These are phyloP conservation scores for Neodiprion fabricii DNA, from an alignment of 1,140 invertebrate species.

Conservation along the genomic window DNA sequence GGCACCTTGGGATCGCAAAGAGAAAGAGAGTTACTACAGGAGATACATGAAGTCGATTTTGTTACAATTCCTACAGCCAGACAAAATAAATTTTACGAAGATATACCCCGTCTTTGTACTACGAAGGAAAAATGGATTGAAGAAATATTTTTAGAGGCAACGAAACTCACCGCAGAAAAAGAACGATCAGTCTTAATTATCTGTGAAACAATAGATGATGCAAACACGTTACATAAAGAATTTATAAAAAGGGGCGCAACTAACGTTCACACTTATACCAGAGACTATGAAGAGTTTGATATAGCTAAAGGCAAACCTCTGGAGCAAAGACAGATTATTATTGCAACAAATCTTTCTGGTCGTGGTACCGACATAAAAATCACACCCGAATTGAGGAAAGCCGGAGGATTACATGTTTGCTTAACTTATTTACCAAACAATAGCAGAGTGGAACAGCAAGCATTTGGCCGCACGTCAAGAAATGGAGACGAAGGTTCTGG, in stretches of 20 bases:
- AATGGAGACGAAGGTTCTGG: conserved; percentile 44
- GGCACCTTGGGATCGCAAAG: conserved; percentile 47
- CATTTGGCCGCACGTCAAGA: conserved; percentile 49
- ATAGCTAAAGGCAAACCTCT: conserved; percentile 22
- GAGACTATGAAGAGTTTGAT: conserved; percentile 32
- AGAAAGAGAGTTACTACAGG: conserved; percentile 38
- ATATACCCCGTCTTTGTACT: conserved; percentile 28
- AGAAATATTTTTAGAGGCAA: neutral
- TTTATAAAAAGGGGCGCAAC: conserved; percentile 18
- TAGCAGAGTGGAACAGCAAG: conserved; percentile 49
- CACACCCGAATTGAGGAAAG: conserved; percentile 32
- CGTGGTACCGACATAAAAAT: conserved; percentile 54
- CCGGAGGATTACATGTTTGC: conserved; percentile 52
- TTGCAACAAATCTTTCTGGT: conserved; percentile 57
- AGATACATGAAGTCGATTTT: conserved; percentile 42
- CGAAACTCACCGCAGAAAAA: conserved; percentile 18
- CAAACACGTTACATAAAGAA: conserved; percentile 22
- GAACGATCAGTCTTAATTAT: conserved; percentile 42
- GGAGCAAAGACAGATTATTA: conserved; percentile 35
- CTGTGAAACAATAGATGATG: conserved; percentile 41
- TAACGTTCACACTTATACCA: conserved; percentile 26
- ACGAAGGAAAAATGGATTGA: conserved; percentile 28
- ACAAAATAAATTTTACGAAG: conserved; percentile 32
- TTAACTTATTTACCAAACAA: conserved; percentile 50
- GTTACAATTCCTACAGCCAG: conserved; percentile 41